These are phyloP conservation scores for Nyctalus aviator DNA, from an alignment of 2,797 vertebrate species.

Conservation along the genomic window DNA sequence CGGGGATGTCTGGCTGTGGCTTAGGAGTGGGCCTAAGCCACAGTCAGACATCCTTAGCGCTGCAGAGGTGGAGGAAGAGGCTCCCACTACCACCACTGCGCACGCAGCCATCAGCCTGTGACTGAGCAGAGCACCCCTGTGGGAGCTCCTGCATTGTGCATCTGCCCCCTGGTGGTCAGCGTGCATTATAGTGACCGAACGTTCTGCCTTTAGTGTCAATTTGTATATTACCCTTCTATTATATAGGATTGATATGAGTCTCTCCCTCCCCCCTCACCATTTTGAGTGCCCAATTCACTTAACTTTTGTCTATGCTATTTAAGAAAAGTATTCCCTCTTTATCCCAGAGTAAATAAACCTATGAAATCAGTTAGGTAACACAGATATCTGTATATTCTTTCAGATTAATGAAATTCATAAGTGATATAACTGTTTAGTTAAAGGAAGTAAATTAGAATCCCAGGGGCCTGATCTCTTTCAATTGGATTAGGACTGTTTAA, in stretches of 20 bases:
- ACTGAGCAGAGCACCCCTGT: too few species aligned
- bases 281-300: neutral
- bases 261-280: neutral
- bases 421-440: neutral
- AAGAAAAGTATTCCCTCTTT: conserved; percentile 23
- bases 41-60: too few species aligned
- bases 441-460: conserved; percentile 18
- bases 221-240: too few species aligned
- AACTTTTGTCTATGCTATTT: conserved; percentile 39
- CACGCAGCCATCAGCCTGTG: too few species aligned
- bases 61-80: too few species aligned
- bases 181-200: too few species aligned
- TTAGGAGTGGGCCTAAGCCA: too few species aligned
- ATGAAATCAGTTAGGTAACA: neutral
- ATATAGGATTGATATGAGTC: neutral
- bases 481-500: neutral
- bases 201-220: too few species aligned
- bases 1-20: too few species aligned
- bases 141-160: too few species aligned
- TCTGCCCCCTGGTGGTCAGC: too few species aligned
- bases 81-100: too few species aligned
- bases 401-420: neutral
- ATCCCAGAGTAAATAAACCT: neutral
- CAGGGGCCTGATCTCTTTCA: neutral
- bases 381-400: neutral